These are phyloP conservation scores for Dasypogon diadema DNA, from an alignment of 2,888 invertebrate genomes.

Conservation along the genomic window DNA sequence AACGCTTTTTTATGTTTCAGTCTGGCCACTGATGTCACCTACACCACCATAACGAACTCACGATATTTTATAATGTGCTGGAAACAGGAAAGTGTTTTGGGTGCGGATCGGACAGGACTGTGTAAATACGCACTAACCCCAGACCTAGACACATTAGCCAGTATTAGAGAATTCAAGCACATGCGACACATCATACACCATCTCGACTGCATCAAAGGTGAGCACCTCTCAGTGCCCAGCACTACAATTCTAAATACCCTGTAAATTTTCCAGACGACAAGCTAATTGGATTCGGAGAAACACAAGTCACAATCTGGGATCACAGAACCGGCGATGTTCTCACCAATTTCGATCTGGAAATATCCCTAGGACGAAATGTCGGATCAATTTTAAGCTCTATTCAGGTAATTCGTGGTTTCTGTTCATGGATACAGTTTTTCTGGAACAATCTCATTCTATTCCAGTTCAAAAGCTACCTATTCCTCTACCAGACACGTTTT, in stretches of 20 bases:
- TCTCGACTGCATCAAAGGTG: slow-evolving; percentile 64
- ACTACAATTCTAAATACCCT: too few species aligned
- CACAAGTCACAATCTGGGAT: slow-evolving; percentile 67
- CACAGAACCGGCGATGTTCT: slow-evolving; percentile 67
- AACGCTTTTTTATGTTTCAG: too few species aligned
- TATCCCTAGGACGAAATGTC: slow-evolving; percentile 63
- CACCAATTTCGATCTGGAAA: slow-evolving; percentile 65
- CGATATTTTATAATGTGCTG: slow-evolving; percentile 67
- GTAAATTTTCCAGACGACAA: slow-evolving; percentile 64
- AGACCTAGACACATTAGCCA: slow-evolving; percentile 65
- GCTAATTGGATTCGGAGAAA: slow-evolving; percentile 65
- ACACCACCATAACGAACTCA: slow-evolving; percentile 64
- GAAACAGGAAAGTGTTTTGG: slow-evolving; percentile 63
- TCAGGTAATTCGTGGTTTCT: neutral
- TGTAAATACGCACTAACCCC: slow-evolving; percentile 68
- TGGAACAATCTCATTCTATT: too few species aligned
- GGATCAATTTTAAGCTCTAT: slow-evolving; percentile 56
- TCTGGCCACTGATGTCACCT: slow-evolving; percentile 61
- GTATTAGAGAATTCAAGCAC: slow-evolving; percentile 66
- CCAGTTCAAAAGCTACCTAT: slow-evolving; percentile 53
- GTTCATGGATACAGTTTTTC: slow-evolving; percentile 4
- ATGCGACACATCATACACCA: slow-evolving; percentile 64
- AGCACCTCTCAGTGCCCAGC: too few species aligned
- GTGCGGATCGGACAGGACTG: slow-evolving; percentile 63
- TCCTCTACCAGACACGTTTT: slow-evolving; percentile 52